Evolutionary conservation across 2,888 invertebrate species (phyloP), one percentile per base, ranked within the genome.

Genomic region (Kryphioiulus occultus): DNA sequence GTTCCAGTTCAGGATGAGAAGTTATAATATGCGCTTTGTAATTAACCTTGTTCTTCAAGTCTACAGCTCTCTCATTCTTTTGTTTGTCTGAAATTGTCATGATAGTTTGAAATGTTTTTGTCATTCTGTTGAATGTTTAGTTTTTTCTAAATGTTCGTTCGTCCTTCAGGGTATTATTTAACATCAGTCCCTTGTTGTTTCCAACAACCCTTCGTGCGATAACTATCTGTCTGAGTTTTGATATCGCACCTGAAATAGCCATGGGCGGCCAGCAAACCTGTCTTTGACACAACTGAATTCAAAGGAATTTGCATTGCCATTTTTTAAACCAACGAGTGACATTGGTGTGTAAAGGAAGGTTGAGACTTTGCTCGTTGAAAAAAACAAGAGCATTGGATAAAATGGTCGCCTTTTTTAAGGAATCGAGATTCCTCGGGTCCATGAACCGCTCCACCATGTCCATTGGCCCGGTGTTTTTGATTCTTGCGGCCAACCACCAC

Each of bases 201-300:
- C 12, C 26, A 68, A 68, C 68, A 68, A 68, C 68, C 26, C 68
- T 68, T 68, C 26, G 68, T 68, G 68, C 68, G 68, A 68, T 68
- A 68, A 68, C 68, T 68, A 68, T 68, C 68, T 68, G 68, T 68
- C 68, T 68, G 68, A 68, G n/a, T 68, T 26, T 68, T 68, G 68
- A 68, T 68, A 68, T 68, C 68, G 68, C 68, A 68, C 68, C 26
- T 68, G 26, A 68, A 68, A 26, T 26, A 68, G 26, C 68, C 68
- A 26, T 12, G 68, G 68, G 68, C 26, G 26, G 26, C 26, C 12
- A 68, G 10, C 68, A 68, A 68, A 68, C 68, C 68, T 68, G 68
- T 68, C 26, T 68, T 26, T 68, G 68, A 68, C 68, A 68, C 68
- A 68, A 68, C 68, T n/a, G 59, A 68, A 68, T 68, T 26, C 68